Base-by-base conservation (phyloP, 2,113 vertebrate species). In the Orthonyx spaldingii region DNA sequence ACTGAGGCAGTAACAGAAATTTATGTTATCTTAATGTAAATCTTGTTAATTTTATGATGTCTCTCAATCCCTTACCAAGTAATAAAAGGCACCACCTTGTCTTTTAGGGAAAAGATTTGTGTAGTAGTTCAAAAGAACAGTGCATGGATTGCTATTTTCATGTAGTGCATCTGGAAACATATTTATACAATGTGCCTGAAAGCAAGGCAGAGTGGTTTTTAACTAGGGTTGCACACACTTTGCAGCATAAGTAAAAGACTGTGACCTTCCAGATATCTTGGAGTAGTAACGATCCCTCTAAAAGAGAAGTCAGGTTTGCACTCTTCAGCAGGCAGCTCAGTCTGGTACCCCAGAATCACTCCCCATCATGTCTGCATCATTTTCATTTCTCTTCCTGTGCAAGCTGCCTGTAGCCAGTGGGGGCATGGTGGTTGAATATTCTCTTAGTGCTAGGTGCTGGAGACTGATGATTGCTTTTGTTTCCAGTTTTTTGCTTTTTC, bases 131-230 rank as follows among this genome's bases (percentile, higher is more conserved):
- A 69, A 33, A 79, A 55, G 17, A 83, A 27, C 6, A 41, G 30
- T 16, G 11, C 0, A 0, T 27, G 14, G 35, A 27, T 49, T 32
- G 14, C 17, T 68, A 7, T 41, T 68, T 82, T 53, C 1, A 0
- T 55, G 55, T 41, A 13, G 8, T 55, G n/a, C 21, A 35, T 47
- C 24, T 47, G 55, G 42, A 69, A 76, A 13, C 7, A 1, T 21
- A 24, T 16, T 46, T 61, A 32, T 52, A 16, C 13, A 21, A 13
- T 11, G 7, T 41, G 6, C 35, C 41, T 55, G 47, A 42, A 35
- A 53, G 26, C 26, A 47, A 49, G 55, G 18, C 26, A 83, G 18
- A 55, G 11, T 61, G 47, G 3, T 6, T 71, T 56, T 37, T 61
- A 69, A 32, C 32, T 42, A 33, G 22, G 18, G 9, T 11, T 69